phyloP scores from a whole-genome alignment of 2,113 vertebrate species.

The Colinus virginianus region DNA sequence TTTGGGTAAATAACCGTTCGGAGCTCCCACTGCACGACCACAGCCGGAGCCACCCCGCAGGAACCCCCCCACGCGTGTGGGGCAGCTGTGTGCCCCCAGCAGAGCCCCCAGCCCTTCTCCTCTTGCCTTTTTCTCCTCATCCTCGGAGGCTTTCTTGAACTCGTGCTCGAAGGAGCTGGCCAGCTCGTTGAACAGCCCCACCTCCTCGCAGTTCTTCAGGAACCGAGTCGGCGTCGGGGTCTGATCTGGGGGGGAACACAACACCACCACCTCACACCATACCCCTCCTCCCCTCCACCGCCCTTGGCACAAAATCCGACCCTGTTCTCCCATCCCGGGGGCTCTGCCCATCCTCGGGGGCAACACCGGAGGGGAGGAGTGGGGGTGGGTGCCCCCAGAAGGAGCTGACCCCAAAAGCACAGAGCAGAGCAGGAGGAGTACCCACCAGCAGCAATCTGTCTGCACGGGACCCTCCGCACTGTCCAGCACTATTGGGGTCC shows the following conservation, averaged over 20 bases:
- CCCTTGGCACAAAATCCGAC: no score
- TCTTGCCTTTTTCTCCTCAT: slow-evolving; percentile 92
- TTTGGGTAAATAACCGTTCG: background rate
- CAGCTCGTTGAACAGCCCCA: slow-evolving; percentile 96
- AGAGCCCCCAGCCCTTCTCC: background rate
- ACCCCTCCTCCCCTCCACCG: no score
- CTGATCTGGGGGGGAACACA: slow-evolving; percentile 84
- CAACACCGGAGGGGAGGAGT: background rate
- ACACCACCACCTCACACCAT: background rate
- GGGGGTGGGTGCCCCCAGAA: background rate
- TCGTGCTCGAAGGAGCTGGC: slow-evolving; percentile 95
- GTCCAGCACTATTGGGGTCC: no score
- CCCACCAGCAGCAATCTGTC: no score
- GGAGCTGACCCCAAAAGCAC: fast-evolving
- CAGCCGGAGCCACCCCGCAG: background rate
- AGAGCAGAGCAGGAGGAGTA: background rate
- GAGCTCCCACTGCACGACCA: fast-evolving
- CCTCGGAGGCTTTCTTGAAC: slow-evolving; percentile 92
- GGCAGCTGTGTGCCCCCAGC: background rate
- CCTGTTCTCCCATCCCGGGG: background rate
- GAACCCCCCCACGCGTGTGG: background rate
- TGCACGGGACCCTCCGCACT: no score
- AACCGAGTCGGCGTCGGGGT: slow-evolving; percentile 98
- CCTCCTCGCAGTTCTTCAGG: slow-evolving; percentile 98
- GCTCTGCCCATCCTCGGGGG: background rate